These are phyloP conservation scores for Sphaerophoria rueppellii DNA, from an alignment of 2,888 invertebrate species.

Conservation along the genomic window DNA sequence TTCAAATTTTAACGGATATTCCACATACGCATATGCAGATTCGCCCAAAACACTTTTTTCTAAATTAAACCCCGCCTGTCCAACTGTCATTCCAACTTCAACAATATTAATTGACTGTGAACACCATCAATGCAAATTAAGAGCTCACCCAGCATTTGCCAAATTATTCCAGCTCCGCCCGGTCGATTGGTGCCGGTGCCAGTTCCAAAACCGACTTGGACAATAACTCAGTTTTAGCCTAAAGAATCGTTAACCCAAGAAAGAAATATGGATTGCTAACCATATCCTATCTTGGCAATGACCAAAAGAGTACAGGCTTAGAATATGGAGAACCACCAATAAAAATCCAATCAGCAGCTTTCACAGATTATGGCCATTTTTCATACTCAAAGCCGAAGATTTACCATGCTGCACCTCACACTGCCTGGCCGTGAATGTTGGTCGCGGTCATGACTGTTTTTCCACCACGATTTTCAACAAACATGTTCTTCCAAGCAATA, in stretches of 20 bases:
- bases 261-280: slow-evolving; percentile 30
- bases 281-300: slow-evolving; percentile 7
- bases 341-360: slow-evolving; percentile 68
- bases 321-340: slow-evolving; percentile 55
- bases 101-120: slow-evolving; percentile 71
- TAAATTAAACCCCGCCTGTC: slow-evolving; percentile 65
- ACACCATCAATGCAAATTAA: slow-evolving; percentile 72
- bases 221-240: slow-evolving; percentile 15
- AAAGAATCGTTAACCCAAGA: background rate
- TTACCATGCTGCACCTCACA: slow-evolving; percentile 34
- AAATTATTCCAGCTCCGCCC: slow-evolving; percentile 35
- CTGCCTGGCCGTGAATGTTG: slow-evolving; percentile 9
- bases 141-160: slow-evolving; percentile 57
- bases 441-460: slow-evolving; percentile 57
- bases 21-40: slow-evolving; percentile 13
- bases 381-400: slow-evolving; percentile 62
- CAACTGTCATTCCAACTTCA: slow-evolving; percentile 42
- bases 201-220: slow-evolving; percentile 29
- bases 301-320: background rate
- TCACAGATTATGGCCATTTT: slow-evolving; percentile 67
- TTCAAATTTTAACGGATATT: slow-evolving; percentile 14
- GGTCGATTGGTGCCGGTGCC: background rate
- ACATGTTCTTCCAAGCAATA: background rate
- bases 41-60: slow-evolving; percentile 23
- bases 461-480: slow-evolving; percentile 33